A percentile compares a stretch with the other conserved stretches of the same genome.
These are phyloP conservation scores for Cichladusa arquata DNA, from an alignment of 2,113 vertebrate species.

Conservation along the genomic window DNA sequence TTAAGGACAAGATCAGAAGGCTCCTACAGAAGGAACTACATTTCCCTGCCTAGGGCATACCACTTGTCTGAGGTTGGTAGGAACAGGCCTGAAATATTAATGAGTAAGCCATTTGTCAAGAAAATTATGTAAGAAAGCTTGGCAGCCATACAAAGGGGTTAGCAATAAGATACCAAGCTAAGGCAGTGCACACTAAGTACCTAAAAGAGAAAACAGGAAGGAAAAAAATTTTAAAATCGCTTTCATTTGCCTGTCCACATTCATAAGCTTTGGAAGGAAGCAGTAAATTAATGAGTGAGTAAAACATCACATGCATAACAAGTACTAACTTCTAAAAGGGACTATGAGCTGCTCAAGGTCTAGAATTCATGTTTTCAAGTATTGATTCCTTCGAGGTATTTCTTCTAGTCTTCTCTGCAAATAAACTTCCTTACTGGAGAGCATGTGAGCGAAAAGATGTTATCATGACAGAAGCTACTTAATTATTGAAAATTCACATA, in stretches of 20 bases:
- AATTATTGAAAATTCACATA: constrained; percentile 22
- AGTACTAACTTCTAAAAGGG: not conserved
- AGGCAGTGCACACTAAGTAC: not conserved
- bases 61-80: constrained; percentile 49
- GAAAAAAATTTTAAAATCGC: not conserved
- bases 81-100: constrained; percentile 64
- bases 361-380: constrained; percentile 1
- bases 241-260: not conserved
- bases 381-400: not conserved
- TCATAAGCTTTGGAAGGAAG: not conserved
- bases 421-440: not conserved
- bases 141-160: constrained; percentile 37
- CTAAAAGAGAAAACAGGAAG: not conserved
- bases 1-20: constrained; percentile 59
- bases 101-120: constrained; percentile 63
- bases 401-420: not conserved
- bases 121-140: constrained; percentile 61
- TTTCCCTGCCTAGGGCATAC: constrained; percentile 55
- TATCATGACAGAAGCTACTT: not conserved
- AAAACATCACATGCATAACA: not conserved
- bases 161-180: not conserved
- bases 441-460: not conserved
- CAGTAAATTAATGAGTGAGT: not conserved
- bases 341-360: not conserved
- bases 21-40: constrained; percentile 48